A percentile compares a stretch with the other conserved stretches of the same genome.
Evolutionary conservation across 2,113 vertebrate species (phyloP).

Genomic region (Elanoides forficatus): DNA sequence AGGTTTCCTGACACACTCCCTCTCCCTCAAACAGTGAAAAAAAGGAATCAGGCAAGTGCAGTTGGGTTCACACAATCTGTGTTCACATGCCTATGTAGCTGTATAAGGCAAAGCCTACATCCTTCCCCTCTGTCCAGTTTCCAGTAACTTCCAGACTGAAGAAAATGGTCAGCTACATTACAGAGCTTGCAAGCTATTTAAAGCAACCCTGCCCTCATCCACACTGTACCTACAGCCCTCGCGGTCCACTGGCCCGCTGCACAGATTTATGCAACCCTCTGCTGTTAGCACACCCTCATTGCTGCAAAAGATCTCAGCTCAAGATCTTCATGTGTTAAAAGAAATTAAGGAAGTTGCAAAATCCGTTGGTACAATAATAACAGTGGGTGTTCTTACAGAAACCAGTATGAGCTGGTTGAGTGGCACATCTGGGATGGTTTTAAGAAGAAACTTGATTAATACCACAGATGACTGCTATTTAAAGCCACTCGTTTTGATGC

Average conservation of each 20-base stretch:
- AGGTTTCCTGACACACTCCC: neutral
- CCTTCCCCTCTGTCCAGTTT: neutral
- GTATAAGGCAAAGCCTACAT: neutral
- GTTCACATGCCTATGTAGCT: neutral
- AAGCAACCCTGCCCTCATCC: neutral
- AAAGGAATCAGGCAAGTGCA: neutral
- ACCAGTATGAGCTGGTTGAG: conserved; percentile 66
- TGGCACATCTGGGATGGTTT: conserved; percentile 71
- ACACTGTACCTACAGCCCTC: neutral
- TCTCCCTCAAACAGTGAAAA: neutral
- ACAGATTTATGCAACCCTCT: conserved; percentile 42
- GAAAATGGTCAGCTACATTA: neutral
- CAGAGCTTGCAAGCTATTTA: neutral
- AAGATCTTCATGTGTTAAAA: conserved; percentile 54
- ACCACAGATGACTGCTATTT: conserved; percentile 61
- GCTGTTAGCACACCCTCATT: conserved; percentile 22
- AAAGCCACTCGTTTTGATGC: conserved; percentile 54
- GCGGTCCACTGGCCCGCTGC: neutral
- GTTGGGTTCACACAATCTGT: neutral
- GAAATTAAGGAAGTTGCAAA: conserved; percentile 68
- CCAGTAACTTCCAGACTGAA: neutral
- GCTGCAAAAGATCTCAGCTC: conserved; percentile 32
- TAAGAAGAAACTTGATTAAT: conserved; percentile 69
- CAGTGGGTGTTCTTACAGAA: conserved; percentile 67
- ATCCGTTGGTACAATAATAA: conserved; percentile 69